Conservation (phyloP, 2,797 vertebrate genomes). For the Sternarchorhynchus goeldii region DNA sequence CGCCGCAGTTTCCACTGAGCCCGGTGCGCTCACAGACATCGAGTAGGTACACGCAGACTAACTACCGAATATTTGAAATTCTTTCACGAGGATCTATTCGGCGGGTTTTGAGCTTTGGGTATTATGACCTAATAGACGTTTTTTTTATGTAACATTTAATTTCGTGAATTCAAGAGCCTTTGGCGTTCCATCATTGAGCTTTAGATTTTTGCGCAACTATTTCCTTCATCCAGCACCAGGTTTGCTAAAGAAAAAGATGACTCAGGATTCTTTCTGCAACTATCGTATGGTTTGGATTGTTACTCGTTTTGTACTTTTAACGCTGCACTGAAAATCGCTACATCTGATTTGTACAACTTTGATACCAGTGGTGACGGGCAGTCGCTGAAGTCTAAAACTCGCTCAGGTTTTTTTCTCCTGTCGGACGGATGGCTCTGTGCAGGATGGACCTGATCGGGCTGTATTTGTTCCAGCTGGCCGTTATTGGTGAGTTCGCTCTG, state of each 20-base stretch:
- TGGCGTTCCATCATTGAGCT: slow-evolving; percentile 11
- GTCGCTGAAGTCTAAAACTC: slow-evolving; percentile 52
- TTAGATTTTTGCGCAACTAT: slow-evolving; percentile 41
- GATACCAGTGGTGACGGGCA: slow-evolving; percentile 45
- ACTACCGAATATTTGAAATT: background rate
- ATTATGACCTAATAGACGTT: background rate
- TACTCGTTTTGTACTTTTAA: slow-evolving; percentile 42
- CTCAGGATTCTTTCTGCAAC: slow-evolving; percentile 40
- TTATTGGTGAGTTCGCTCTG: slow-evolving; percentile 54
- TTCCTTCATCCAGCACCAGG: slow-evolving; percentile 36
- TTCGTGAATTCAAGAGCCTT: slow-evolving; percentile 12
- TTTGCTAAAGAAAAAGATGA: slow-evolving; percentile 52
- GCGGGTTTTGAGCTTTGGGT: background rate
- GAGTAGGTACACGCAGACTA: slow-evolving; percentile 9
- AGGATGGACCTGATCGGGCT: slow-evolving; percentile 58
- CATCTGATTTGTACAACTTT: slow-evolving; percentile 50
- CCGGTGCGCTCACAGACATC: slow-evolving; percentile 26
- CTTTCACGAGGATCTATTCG: slow-evolving; percentile 2
- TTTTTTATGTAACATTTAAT: slow-evolving; percentile 9
- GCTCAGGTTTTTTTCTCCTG: slow-evolving; percentile 31
- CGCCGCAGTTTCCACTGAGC: slow-evolving; percentile 33
- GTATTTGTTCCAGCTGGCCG: slow-evolving; percentile 56
- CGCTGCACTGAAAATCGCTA: slow-evolving; percentile 46
- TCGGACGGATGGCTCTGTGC: slow-evolving; percentile 47
- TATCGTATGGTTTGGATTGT: slow-evolving; percentile 50